Conservation (phyloP, 2,888 invertebrate genomes). For the Rhopalosiphum nymphaeae region DNA sequence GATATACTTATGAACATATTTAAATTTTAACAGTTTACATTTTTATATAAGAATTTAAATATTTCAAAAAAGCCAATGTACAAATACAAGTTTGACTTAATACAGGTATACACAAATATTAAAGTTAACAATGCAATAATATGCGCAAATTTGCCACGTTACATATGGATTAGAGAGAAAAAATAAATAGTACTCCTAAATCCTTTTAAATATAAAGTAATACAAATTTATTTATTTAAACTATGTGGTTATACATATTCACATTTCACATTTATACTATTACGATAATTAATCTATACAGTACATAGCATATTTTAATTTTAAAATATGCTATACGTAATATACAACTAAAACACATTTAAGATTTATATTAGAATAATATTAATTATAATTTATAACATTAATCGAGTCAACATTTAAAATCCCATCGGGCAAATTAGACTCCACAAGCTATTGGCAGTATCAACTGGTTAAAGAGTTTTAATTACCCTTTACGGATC, state of each 20-base stretch:
- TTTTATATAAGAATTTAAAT: neutral
- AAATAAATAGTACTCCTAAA: neutral
- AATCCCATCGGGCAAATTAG: slow-evolving; percentile 63
- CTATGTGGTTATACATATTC: neutral
- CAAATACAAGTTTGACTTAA: neutral
- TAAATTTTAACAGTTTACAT: neutral
- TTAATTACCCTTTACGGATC: slow-evolving; percentile 61
- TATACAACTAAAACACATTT: slow-evolving; percentile 19
- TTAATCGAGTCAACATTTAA: slow-evolving; percentile 61
- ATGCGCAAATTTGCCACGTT: neutral
- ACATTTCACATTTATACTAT: slow-evolving; percentile 11
- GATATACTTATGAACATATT: neutral
- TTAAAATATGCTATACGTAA: slow-evolving; percentile 2
- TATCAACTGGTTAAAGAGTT: slow-evolving; percentile 65
- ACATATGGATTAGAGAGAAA: neutral
- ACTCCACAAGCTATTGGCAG: slow-evolving; percentile 65
- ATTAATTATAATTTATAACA: slow-evolving; percentile 48
- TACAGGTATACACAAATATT: neutral
- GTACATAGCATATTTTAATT: neutral
- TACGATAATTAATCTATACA: neutral
- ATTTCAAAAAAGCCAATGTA: neutral
- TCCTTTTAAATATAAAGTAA: neutral
- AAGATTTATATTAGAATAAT: slow-evolving; percentile 37
- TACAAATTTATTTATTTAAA: neutral
- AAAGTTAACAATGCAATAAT: neutral